These are phyloP conservation scores for Anhinga anhinga DNA, from an alignment of 2,113 vertebrate species.

Conservation along the genomic window DNA sequence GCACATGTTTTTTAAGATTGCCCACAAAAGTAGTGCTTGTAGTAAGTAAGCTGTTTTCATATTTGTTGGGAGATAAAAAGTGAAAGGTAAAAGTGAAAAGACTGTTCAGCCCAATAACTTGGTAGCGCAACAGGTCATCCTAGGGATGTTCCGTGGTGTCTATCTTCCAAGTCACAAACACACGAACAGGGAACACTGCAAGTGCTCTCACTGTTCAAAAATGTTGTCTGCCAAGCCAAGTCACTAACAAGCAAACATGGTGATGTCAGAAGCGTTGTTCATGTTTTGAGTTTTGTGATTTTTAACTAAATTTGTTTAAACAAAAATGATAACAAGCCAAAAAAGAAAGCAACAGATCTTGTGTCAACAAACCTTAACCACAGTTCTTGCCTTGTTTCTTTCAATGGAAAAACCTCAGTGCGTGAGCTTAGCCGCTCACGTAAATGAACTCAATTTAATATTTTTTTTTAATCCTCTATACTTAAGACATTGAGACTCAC, in stretches of 20 bases:
- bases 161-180: neutral
- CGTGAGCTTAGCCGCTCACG: neutral
- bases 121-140: neutral
- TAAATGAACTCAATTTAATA: neutral
- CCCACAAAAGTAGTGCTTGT: neutral
- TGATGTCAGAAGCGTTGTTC: neutral
- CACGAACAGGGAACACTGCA: neutral
- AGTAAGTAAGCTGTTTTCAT: neutral
- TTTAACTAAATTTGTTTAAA: neutral
- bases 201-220: neutral
- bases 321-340: neutral
- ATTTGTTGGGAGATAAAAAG: neutral
- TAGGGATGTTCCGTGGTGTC: neutral
- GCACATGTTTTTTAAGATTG: neutral
- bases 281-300: neutral
- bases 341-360: neutral
- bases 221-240: neutral
- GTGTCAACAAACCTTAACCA: neutral
- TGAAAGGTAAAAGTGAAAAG: neutral
- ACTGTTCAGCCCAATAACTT: neutral
- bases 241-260: neutral
- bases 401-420: neutral
- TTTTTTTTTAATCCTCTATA: neutral
- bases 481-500: neutral
- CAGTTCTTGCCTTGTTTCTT: neutral